Percentiles rank a stretch among this genome's conserved stretches.
phyloP scores from a whole-genome alignment of 1,140 invertebrate genomes.

The Probaryconus sp. region DNA sequence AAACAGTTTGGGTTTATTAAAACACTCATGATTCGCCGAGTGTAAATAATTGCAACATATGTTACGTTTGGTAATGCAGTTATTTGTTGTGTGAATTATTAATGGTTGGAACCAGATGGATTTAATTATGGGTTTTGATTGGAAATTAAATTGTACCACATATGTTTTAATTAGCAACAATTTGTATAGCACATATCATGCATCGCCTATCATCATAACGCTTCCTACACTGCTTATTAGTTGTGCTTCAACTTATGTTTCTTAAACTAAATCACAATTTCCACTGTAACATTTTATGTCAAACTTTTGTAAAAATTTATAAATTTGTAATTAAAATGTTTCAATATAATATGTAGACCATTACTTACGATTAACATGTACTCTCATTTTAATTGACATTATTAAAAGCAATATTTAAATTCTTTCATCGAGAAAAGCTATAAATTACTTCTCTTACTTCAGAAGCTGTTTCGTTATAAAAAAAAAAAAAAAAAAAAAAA shows the following conservation, averaged over 20 bases:
- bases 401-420: too few relatives aligned
- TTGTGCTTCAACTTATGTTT: too few relatives aligned
- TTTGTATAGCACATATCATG: conserved; percentile 25
- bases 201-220: conserved; percentile 9
- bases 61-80: conserved; percentile 12
- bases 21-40: conserved; percentile 26
- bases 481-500: too few relatives aligned
- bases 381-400: too few relatives aligned
- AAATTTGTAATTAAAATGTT: too few relatives aligned
- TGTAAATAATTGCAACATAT: conserved; percentile 9
- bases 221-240: conserved; percentile 16
- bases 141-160: conserved; percentile 25
- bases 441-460: too few relatives aligned
- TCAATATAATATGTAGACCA: too few relatives aligned
- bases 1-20: conserved; percentile 11
- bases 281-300: too few relatives aligned
- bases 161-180: conserved; percentile 28
- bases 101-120: conserved; percentile 29
- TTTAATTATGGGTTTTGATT: conserved; percentile 35
- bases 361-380: too few relatives aligned
- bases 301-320: too few relatives aligned
- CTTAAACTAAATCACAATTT: not conserved
- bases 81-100: conserved; percentile 34
- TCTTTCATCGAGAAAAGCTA: too few relatives aligned
- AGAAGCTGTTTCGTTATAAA: too few relatives aligned